phyloP scores from a whole-genome alignment of 2,888 invertebrate genomes.

The Erebia epiphron region DNA sequence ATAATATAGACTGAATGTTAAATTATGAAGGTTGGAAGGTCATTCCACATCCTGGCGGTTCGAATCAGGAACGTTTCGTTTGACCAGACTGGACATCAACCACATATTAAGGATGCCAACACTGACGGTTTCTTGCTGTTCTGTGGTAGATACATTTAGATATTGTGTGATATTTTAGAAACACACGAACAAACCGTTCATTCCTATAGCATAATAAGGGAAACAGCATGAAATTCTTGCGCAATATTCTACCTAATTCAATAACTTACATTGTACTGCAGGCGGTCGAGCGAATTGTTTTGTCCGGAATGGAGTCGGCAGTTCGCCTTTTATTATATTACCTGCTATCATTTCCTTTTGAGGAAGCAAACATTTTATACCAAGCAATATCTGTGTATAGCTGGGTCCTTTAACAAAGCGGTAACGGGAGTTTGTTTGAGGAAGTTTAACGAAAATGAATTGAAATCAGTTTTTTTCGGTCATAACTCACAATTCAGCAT shows the following conservation, averaged over 20 bases:
- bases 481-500: too few species aligned
- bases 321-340: slow-evolving; percentile 32
- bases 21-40: neutral
- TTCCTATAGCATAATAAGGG: neutral
- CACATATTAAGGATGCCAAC: too few species aligned
- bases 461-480: too few species aligned
- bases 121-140: too few species aligned
- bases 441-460: neutral
- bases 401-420: neutral
- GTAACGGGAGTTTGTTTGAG: neutral
- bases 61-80: too few species aligned
- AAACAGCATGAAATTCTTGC: slow-evolving; percentile 13
- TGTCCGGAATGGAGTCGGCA: slow-evolving; percentile 32
- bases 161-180: neutral
- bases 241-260: slow-evolving; percentile 33
- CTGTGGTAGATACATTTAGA: neutral
- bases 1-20: slow-evolving; percentile 25
- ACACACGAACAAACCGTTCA: neutral
- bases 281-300: slow-evolving; percentile 31
- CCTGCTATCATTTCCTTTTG: slow-evolving; percentile 17
- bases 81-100: too few species aligned
- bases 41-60: too few species aligned
- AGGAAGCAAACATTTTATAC: slow-evolving; percentile 1
- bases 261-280: slow-evolving; percentile 16
- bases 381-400: neutral